phyloP scores from a whole-genome alignment of 2,888 invertebrate species.

The Callosobruchus maculatus region DNA sequence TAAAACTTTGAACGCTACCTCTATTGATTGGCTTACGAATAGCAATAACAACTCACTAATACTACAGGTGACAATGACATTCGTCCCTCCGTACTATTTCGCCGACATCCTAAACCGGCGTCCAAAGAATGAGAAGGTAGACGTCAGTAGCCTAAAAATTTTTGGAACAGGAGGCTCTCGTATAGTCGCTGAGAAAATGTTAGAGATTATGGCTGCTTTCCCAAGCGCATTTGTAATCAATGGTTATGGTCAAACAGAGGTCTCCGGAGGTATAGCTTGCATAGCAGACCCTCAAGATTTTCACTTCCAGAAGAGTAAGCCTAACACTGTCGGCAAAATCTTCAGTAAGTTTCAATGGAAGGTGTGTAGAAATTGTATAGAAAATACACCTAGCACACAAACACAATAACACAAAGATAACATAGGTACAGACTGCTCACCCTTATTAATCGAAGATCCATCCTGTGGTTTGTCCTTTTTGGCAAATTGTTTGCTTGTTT shows the following conservation, averaged over 20 bases:
- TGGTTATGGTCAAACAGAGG: background rate
- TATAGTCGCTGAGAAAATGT: background rate
- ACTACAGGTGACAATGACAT: background rate
- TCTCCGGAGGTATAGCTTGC: background rate
- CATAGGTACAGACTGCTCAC: too few relatives aligned
- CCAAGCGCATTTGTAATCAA: background rate
- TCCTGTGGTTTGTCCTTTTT: too few relatives aligned
- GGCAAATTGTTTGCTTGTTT: too few relatives aligned
- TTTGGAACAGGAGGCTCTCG: background rate
- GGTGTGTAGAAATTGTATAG: too few relatives aligned
- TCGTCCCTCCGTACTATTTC: background rate
- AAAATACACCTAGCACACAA: too few relatives aligned
- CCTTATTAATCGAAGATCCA: too few relatives aligned
- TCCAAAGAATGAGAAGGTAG: background rate
- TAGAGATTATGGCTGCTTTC: background rate
- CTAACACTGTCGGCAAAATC: background rate
- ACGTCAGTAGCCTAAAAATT: background rate
- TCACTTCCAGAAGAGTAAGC: background rate
- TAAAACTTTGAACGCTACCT: too few relatives aligned
- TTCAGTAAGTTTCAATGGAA: background rate
- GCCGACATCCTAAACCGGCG: background rate
- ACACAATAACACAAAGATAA: too few relatives aligned
- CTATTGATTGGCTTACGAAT: too few relatives aligned
- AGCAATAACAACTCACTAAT: background rate
- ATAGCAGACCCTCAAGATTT: background rate